These are phyloP conservation scores for Synergus gifuensis DNA, from an alignment of 2,888 invertebrate genomes.

Conservation along the genomic window DNA sequence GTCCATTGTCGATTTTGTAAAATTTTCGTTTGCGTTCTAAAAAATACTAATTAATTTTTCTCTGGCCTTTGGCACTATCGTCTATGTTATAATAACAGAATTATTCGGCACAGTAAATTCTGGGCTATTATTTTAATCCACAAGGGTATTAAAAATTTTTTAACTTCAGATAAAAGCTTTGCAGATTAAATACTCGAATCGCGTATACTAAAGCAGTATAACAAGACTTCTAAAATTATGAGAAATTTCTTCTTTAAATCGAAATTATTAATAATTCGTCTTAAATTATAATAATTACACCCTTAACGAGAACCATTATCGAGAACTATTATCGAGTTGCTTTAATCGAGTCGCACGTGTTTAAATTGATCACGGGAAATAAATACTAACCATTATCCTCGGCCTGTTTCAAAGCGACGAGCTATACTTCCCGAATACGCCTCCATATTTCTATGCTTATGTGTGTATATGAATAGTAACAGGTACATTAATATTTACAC, in stretches of 20 bases:
- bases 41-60: no score
- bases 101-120: no score
- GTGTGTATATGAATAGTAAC: neutral
- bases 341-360: slow-evolving; percentile 64
- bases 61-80: no score
- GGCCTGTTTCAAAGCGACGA: slow-evolving; percentile 20
- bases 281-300: neutral
- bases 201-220: neutral
- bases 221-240: neutral
- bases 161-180: neutral
- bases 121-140: neutral
- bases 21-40: no score
- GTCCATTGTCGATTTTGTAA: no score
- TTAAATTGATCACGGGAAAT: slow-evolving; percentile 60
- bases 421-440: slow-evolving; percentile 17
- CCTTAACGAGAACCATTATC: slow-evolving; percentile 46
- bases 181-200: neutral
- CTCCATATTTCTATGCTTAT: slow-evolving; percentile 22
- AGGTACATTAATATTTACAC: neutral
- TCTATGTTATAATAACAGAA: no score
- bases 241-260: neutral
- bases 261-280: neutral
- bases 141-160: neutral
- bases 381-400: slow-evolving; percentile 50
- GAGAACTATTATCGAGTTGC: slow-evolving; percentile 58